Conservation (phyloP, 2,888 invertebrate genomes). For the Tridacna gigas region DNA sequence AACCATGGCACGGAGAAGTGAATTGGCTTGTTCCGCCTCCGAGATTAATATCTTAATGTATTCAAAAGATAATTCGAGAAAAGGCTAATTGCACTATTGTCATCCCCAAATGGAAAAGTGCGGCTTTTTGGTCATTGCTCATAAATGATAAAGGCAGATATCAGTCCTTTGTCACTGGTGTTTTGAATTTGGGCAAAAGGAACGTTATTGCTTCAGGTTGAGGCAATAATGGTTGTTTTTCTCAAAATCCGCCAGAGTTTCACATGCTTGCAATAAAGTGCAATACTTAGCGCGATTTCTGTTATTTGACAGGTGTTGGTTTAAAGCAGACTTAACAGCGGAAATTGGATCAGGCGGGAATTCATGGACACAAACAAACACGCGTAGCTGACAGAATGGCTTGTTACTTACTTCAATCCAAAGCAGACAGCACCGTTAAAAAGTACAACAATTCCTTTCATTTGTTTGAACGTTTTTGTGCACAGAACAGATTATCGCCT, state of each 20-base stretch:
- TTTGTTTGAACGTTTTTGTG: neutral
- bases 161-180: neutral
- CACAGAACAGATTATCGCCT: neutral
- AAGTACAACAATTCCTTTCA: conserved; percentile 3
- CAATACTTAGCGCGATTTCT: neutral
- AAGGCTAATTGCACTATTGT: neutral
- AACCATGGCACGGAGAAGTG: conserved; percentile 12
- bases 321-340: neutral
- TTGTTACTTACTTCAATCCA: neutral
- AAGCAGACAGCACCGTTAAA: conserved; percentile 2
- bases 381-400: neutral
- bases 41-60: conserved; percentile 1
- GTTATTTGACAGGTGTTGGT: neutral
- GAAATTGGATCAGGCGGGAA: neutral
- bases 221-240: neutral
- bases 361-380: neutral
- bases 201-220: neutral
- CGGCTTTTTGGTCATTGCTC: neutral
- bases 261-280: neutral
- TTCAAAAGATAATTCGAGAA: neutral
- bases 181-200: conserved; percentile 1
- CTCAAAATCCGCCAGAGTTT: neutral
- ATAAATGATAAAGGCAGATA: neutral
- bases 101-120: conserved; percentile 2
- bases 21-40: neutral